Evolutionary conservation across 2,113 vertebrate species (phyloP).

Genomic region (Bubo blakistoni): DNA sequence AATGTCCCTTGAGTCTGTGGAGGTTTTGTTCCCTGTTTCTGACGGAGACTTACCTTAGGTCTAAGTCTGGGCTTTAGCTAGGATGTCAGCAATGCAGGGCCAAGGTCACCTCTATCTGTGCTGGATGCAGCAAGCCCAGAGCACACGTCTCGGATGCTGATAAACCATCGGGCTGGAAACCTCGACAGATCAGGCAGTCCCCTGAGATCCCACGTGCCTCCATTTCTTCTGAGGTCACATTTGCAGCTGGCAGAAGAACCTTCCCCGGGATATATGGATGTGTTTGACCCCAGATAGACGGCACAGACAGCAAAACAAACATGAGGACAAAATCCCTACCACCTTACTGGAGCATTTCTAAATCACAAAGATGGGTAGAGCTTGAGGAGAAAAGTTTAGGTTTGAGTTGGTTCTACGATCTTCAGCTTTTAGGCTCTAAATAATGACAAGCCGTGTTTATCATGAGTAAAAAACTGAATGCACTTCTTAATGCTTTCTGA

Average conservation of each 20-base stretch:
- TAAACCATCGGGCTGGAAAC: conserved; percentile 25
- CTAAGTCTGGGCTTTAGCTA: background rate
- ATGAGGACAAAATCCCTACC: background rate
- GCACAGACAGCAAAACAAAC: background rate
- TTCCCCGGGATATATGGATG: background rate
- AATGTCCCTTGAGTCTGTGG: background rate
- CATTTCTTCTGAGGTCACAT: background rate
- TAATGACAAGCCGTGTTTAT: background rate
- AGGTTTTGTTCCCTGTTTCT: background rate
- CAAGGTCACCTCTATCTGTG: background rate
- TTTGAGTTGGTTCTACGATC: background rate
- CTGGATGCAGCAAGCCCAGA: background rate
- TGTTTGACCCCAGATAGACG: background rate
- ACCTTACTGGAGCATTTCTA: background rate
- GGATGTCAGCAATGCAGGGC: background rate
- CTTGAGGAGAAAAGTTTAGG: background rate
- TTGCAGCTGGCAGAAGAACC: background rate
- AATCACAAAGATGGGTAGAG: fast-evolving
- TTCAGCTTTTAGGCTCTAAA: background rate
- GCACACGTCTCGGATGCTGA: background rate
- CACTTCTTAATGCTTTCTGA: background rate
- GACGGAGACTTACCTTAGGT: background rate
- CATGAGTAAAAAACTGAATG: background rate
- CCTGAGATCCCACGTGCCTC: fast-evolving
- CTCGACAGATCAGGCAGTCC: background rate